Percentiles rank a stretch among this genome's conserved stretches.
Evolutionary conservation across 2,888 invertebrate species (phyloP).

Genomic region (Limulus polyphemus): DNA sequence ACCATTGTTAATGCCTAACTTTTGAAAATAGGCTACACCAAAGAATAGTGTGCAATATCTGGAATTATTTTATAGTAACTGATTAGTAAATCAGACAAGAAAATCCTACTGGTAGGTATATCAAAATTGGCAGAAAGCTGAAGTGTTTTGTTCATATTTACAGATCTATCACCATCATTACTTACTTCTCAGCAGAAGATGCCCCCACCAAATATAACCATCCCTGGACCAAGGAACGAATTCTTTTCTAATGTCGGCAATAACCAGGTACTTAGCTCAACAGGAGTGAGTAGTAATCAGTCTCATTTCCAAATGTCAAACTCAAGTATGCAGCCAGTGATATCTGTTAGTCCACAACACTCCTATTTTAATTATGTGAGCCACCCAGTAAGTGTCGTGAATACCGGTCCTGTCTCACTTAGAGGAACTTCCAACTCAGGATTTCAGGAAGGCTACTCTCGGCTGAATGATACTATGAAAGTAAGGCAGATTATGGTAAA

Average conservation of each 20-base stretch:
- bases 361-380: background rate
- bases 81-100: no score
- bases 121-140: no score
- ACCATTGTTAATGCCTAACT: no score
- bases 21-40: no score
- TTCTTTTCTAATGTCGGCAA: no score
- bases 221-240: constrained; percentile 2
- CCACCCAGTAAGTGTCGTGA: constrained; percentile 1
- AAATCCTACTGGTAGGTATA: no score
- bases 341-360: constrained; percentile 9
- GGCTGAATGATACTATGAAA: constrained; percentile 16
- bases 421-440: constrained; percentile 31
- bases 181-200: constrained; percentile 18
- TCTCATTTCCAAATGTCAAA: constrained; percentile 15
- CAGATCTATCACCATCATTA: background rate
- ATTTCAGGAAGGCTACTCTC: constrained; percentile 25
- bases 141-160: no score
- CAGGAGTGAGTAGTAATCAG: constrained; percentile 15
- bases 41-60: no score
- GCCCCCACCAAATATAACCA: constrained; percentile 20
- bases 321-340: constrained; percentile 9
- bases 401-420: constrained; percentile 8
- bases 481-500: constrained; percentile 16
- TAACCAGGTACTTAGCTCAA: no score
- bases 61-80: no score